Percentiles rank a stretch among this genome's conserved stretches.
Evolutionary conservation across 1,140 invertebrate genomes (phyloP).

Genomic region (Platyura marginata): DNA sequence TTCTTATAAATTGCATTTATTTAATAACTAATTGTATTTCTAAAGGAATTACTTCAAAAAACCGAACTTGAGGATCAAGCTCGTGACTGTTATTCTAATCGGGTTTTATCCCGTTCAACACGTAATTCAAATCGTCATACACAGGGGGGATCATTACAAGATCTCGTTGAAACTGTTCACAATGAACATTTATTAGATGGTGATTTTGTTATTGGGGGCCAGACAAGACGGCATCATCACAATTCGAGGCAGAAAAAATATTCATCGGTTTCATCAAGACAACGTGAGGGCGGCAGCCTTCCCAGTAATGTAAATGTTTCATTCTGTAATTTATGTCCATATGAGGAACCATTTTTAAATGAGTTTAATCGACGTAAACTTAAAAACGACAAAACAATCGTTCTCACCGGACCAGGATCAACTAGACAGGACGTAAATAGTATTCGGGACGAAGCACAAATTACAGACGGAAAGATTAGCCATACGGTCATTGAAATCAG

Average conservation of each 20-base stretch:
- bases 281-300: slow-evolving; percentile 43
- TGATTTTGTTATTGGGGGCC: slow-evolving; percentile 7
- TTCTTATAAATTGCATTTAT: slow-evolving; percentile 2
- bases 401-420: background rate
- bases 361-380: background rate
- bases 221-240: slow-evolving; percentile 15
- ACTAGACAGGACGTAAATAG: background rate
- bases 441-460: background rate
- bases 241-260: slow-evolving; percentile 5
- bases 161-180: slow-evolving; percentile 14
- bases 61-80: slow-evolving; percentile 19
- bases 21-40: background rate
- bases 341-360: background rate
- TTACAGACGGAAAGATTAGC: background rate
- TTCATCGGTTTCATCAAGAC: slow-evolving; percentile 33
- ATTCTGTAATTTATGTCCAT: background rate
- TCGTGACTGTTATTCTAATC: slow-evolving; percentile 5
- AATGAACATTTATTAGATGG: slow-evolving; percentile 5
- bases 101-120: slow-evolving; percentile 3
- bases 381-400: background rate
- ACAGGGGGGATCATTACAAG: slow-evolving; percentile 22
- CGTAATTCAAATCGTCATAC: slow-evolving; percentile 6
- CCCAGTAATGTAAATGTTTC: slow-evolving; percentile 38
- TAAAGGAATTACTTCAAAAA: slow-evolving; percentile 21
- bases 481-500: slow-evolving; percentile 1